Evolutionary conservation across 2,797 vertebrate species (phyloP).

Genomic region (Cossypha polioptera): DNA sequence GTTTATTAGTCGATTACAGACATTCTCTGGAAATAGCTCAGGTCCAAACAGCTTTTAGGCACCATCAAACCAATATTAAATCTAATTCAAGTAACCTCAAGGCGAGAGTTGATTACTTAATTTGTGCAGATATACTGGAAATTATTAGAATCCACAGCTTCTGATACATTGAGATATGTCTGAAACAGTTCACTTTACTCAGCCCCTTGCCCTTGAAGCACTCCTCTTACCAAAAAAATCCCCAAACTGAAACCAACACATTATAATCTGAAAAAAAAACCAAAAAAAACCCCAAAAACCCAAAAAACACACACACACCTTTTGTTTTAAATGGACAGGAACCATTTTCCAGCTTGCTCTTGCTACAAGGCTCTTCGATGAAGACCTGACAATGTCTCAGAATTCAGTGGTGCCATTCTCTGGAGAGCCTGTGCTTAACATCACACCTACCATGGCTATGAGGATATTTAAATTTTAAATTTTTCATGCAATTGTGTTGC

Average conservation of each 20-base stretch:
- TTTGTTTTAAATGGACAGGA: neutral
- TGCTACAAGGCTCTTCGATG: neutral
- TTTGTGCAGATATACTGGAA: neutral
- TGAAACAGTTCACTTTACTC: neutral
- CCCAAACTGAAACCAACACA: neutral
- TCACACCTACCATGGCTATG: fast-evolving
- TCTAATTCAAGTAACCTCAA: neutral
- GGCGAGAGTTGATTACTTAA: neutral
- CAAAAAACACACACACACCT: fast-evolving
- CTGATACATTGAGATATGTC: neutral
- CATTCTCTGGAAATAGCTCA: neutral
- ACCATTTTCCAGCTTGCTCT: neutral
- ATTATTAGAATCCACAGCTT: neutral
- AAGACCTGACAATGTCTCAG: fast-evolving
- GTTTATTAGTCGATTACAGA: neutral
- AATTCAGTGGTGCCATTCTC: neutral
- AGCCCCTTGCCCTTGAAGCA: neutral
- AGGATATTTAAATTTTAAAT: neutral
- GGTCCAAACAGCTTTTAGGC: neutral
- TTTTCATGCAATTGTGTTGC: neutral
- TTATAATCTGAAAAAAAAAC: neutral
- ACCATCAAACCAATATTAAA: neutral
- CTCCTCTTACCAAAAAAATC: neutral
- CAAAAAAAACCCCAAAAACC: too few species aligned
- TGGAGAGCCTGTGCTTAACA: neutral